Conservation (phyloP, 2,797 vertebrate genomes). For the Pseudocheirus occidentalis region DNA sequence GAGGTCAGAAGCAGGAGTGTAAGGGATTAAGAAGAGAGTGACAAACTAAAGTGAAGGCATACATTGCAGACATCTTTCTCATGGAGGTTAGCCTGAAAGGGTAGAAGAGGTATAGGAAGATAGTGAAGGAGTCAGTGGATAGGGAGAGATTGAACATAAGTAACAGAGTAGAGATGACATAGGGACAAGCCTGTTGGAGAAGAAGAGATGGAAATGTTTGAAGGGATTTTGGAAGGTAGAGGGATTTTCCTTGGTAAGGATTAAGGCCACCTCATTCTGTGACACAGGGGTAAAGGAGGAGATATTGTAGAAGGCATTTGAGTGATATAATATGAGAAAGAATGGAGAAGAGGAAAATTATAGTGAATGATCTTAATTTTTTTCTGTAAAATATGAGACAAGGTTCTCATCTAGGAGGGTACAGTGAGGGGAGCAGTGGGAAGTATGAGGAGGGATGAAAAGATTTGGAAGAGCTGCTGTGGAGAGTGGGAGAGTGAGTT, state of each 20-base stretch:
- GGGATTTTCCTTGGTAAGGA: background rate
- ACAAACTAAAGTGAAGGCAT: background rate
- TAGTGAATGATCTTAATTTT: background rate
- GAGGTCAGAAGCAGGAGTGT: background rate
- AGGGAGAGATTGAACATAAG: background rate
- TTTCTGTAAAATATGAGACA: background rate
- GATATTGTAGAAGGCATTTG: background rate
- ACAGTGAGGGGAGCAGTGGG: background rate
- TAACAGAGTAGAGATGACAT: background rate
- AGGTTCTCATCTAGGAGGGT: background rate
- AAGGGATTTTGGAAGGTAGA: background rate
- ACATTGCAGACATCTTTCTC: background rate
- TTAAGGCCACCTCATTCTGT: background rate
- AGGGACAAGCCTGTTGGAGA: background rate
- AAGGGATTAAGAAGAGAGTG: background rate
- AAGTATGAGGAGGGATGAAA: background rate
- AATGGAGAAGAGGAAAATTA: background rate
- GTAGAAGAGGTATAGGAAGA: background rate
- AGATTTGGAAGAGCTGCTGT: background rate
- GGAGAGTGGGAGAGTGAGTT: background rate
- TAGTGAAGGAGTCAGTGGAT: background rate
- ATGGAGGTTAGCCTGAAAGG: background rate
- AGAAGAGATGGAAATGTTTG: background rate
- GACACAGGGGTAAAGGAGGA: background rate
- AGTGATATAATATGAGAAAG: background rate